Percentiles rank a stretch among this genome's conserved stretches.
Conservation (phyloP, 2,113 vertebrate species). For the Phaethon lepturus region DNA sequence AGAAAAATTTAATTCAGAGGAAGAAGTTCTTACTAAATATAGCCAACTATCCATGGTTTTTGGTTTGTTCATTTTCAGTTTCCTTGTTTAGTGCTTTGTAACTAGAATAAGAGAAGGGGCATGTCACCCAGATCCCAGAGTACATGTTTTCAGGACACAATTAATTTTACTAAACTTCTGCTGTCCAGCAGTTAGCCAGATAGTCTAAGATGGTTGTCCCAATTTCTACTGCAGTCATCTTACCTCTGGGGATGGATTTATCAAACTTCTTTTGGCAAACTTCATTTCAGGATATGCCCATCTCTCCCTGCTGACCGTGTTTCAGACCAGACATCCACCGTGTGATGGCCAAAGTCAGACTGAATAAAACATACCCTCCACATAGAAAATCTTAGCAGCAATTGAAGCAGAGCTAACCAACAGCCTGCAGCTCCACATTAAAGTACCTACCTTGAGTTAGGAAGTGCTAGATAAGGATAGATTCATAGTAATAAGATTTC, state of each 20-base stretch:
- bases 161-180: background rate
- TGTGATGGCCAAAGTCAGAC: background rate
- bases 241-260: background rate
- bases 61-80: background rate
- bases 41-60: background rate
- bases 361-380: background rate
- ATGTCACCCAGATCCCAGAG: background rate
- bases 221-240: background rate
- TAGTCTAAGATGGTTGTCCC: background rate
- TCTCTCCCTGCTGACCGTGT: background rate
- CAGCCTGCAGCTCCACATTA: background rate
- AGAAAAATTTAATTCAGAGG: background rate
- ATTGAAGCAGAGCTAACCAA: background rate
- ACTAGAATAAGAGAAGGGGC: background rate
- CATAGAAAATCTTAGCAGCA: background rate
- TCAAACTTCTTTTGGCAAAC: background rate
- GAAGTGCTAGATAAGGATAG: background rate
- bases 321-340: background rate
- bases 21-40: background rate
- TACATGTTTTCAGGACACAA: background rate
- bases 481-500: background rate
- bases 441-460: background rate
- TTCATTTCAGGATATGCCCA: background rate
- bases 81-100: background rate
- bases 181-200: background rate